A percentile compares a stretch with the other conserved stretches of the same genome.
Conservation (phyloP, 2,113 vertebrate species). For the Pongo abelii region DNA sequence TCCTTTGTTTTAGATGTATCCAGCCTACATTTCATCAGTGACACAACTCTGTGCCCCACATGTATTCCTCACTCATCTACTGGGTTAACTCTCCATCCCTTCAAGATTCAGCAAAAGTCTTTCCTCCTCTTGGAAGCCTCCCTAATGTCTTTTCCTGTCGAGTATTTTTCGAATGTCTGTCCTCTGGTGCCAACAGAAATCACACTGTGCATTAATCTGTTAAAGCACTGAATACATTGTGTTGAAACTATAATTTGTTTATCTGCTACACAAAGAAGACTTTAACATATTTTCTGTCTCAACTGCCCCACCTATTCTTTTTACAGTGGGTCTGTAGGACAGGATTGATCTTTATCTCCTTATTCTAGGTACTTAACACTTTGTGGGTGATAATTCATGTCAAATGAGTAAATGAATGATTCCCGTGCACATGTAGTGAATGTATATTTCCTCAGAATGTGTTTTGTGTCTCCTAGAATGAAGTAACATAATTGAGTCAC, state of each 20-base stretch:
- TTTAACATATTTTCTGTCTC: neutral
- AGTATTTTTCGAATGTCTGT: neutral
- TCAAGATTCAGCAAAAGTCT: neutral
- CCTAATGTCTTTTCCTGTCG: neutral
- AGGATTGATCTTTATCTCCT: neutral
- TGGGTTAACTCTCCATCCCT: neutral
- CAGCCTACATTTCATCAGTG: neutral
- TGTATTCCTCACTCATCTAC: neutral
- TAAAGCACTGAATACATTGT: neutral
- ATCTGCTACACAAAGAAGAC: neutral
- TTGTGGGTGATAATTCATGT: neutral
- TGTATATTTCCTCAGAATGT: neutral
- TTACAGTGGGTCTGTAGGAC: neutral
- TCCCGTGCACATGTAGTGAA: neutral
- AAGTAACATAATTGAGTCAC: neutral
- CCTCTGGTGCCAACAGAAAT: neutral
- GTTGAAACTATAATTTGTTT: neutral
- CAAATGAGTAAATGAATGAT: conserved; percentile 23
- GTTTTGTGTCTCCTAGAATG: conserved; percentile 6
- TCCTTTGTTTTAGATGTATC: neutral
- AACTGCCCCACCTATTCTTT: neutral
- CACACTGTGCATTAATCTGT: neutral
- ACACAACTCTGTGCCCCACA: neutral
- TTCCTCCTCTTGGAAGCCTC: neutral
- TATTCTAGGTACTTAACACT: neutral